Base-by-base conservation (phyloP, 1,140 invertebrate genomes). In the Drosophila aff. region DNA sequence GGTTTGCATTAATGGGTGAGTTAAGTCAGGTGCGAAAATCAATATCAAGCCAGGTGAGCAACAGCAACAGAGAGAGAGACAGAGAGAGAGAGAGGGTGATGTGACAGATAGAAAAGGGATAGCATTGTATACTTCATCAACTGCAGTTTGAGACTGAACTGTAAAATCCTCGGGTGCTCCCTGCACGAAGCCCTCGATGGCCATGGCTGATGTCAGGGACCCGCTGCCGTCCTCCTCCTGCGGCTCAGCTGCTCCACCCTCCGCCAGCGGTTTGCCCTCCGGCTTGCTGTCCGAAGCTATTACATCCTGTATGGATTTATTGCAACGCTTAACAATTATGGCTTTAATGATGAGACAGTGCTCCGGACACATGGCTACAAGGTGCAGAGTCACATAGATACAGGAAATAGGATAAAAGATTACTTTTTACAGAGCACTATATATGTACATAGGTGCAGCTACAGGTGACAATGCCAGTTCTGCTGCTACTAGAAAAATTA, bases 111-210 rank as follows among this genome's bases (percentile, higher is more conserved):
- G 64, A 76, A 68, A 72, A 64, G 49, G 71, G 63, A 74, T 71
- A 79, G 81, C 74, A 75, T 83, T 78, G 81, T 81, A 84, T 92
- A 92, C 86, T 92, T 92, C 92, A 78, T 94, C 92, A 64, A 92
- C 83, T 67, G 85, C 92, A 66, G 93, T 93, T 89, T 94, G 93
- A 80, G 92, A 93, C 85, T 92, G 91, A 89, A 92, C 91, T 91
- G 81, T 91, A 89, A 49, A 85, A 92, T 93, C 93, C 93, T 96
- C 95, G 66, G 95, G 93, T 84, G 95, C 95, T 64, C 95, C 95
- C 77, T 94, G 94, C 50, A 96, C 94, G 75, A 96, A 93, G 74
- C 95, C 95, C 93, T 95, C 95, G 79, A 95, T 95, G 58, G 95
- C 93, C 82, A 92, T 74, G 61, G 93, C 92, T 38, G 93, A 87